phyloP scores from a whole-genome alignment of 1,140 invertebrate species.

The Bilobella aurantiaca region DNA sequence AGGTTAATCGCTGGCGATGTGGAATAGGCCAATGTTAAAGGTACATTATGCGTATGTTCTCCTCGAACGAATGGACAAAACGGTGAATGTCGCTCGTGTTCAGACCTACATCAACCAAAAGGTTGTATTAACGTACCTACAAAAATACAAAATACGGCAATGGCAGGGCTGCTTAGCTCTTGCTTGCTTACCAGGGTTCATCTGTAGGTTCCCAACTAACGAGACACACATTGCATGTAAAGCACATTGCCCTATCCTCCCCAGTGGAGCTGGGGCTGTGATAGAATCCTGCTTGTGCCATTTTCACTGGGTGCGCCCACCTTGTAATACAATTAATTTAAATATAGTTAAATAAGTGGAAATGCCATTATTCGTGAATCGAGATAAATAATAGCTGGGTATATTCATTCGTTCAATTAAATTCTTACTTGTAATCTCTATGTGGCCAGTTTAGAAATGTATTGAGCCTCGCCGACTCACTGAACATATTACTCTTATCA shows the following conservation, averaged over 20 bases:
- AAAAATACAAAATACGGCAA: background rate
- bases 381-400: background rate
- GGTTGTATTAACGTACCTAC: too few relatives aligned
- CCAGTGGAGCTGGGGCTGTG: slow-evolving; percentile 78
- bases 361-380: background rate
- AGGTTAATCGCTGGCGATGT: slow-evolving; percentile 61
- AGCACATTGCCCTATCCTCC: slow-evolving; percentile 88
- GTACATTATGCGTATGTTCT: slow-evolving; percentile 89
- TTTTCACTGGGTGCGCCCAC: slow-evolving; percentile 86
- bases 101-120: slow-evolving; percentile 53
- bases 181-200: slow-evolving; percentile 59
- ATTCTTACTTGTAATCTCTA: slow-evolving; percentile 83
- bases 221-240: slow-evolving; percentile 82
- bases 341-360: background rate
- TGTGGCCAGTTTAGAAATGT: slow-evolving; percentile 90
- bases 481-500: slow-evolving; percentile 71
- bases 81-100: slow-evolving; percentile 86
- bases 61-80: slow-evolving; percentile 85
- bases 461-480: slow-evolving; percentile 73
- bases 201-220: slow-evolving; percentile 93
- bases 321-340: slow-evolving; percentile 43
- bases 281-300: slow-evolving; percentile 93
- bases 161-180: background rate
- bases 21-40: slow-evolving; percentile 76
- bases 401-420: background rate